Conservation (phyloP, 1,140 invertebrate species). For the Camponotus vicinus region DNA sequence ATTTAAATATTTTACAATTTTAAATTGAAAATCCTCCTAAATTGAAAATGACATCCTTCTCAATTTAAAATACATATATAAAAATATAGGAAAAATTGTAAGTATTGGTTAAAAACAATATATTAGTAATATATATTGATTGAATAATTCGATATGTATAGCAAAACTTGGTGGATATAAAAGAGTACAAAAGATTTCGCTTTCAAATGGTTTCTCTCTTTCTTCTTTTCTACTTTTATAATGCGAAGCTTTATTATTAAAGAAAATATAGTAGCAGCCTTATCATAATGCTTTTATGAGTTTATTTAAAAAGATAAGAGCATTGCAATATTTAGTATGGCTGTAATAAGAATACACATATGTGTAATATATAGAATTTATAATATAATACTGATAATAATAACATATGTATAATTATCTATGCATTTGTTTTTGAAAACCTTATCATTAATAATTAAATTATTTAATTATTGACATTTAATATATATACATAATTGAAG, state of each 20-base stretch:
- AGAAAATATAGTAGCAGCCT: slow-evolving; percentile 3
- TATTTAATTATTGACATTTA: no score
- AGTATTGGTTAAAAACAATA: not conserved
- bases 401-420: slow-evolving; percentile 4
- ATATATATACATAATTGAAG: not conserved
- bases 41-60: no score
- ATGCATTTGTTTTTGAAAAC: not conserved
- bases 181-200: slow-evolving; percentile 40
- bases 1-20: slow-evolving; percentile 35
- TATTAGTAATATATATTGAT: slow-evolving; percentile 14
- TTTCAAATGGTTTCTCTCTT: slow-evolving; percentile 26
- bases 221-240: slow-evolving; percentile 53
- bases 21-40: not conserved
- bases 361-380: slow-evolving; percentile 38
- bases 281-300: slow-evolving; percentile 1
- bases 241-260: slow-evolving; percentile 3
- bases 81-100: slow-evolving; percentile 17
- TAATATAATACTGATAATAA: slow-evolving; percentile 39
- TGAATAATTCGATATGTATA: slow-evolving; percentile 19
- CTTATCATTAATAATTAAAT: not conserved
- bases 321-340: slow-evolving; percentile 44
- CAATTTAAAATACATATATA: no score
- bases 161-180: slow-evolving; percentile 5
- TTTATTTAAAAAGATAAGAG: slow-evolving; percentile 27
- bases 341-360: slow-evolving; percentile 24